Evolutionary conservation across 2,113 vertebrate species (phyloP).

Genomic region (Cottus gobio): DNA sequence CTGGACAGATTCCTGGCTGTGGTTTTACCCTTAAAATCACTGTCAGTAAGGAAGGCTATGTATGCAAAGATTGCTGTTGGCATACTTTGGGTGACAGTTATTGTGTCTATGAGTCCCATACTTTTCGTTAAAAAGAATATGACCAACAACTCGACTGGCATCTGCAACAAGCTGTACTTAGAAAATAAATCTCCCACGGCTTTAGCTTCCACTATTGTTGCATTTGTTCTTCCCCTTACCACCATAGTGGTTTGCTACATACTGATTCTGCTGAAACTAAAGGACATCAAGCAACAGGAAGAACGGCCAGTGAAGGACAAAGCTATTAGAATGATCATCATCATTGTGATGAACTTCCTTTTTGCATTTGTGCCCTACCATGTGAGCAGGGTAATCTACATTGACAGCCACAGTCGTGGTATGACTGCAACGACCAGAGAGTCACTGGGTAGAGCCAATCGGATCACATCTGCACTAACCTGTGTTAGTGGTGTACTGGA

Average conservation of each 20-base stretch:
- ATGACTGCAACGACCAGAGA: not conserved
- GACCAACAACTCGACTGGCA: conserved; percentile 32
- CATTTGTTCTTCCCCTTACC: conserved; percentile 73
- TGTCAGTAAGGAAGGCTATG: conserved; percentile 56
- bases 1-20: conserved; percentile 79
- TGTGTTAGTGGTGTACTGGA: conserved; percentile 80
- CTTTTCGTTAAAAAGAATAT: conserved; percentile 54
- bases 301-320: conserved; percentile 60
- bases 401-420: conserved; percentile 9
- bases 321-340: conserved; percentile 75
- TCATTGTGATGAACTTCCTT: conserved; percentile 78
- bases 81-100: conserved; percentile 71
- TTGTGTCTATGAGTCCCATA: conserved; percentile 68
- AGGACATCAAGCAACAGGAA: conserved; percentile 49
- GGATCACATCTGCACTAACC: conserved; percentile 81
- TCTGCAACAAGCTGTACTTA: conserved; percentile 77
- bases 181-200: conserved; percentile 67
- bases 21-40: conserved; percentile 69
- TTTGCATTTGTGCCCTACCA: conserved; percentile 83
- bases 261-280: conserved; percentile 75
- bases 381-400: conserved; percentile 77
- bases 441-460: conserved; percentile 67
- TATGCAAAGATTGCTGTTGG: conserved; percentile 67
- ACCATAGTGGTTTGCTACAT: conserved; percentile 72
- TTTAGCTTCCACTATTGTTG: conserved; percentile 72